A percentile compares a stretch with the other conserved stretches of the same genome.
These are phyloP conservation scores for Clanis bilineata DNA, from an alignment of 2,888 invertebrate species.

Conservation along the genomic window DNA sequence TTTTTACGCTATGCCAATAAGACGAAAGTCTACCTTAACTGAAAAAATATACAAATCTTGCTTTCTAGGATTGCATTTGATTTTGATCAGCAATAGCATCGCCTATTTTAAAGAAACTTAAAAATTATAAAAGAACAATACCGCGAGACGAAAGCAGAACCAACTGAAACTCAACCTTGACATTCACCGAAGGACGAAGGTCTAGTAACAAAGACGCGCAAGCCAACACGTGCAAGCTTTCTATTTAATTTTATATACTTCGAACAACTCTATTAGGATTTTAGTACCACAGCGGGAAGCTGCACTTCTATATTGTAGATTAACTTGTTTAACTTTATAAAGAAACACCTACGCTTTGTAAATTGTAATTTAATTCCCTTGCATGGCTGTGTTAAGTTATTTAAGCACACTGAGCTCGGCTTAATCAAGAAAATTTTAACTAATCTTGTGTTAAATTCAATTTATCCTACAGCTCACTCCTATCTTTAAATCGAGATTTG, in stretches of 20 bases:
- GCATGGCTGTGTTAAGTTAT: neutral
- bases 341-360: neutral
- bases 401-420: too few species aligned
- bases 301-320: slow-evolving; percentile 1
- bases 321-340: neutral
- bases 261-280: slow-evolving; percentile 15
- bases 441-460: too few species aligned
- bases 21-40: too few species aligned
- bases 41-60: too few species aligned
- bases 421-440: too few species aligned
- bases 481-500: too few species aligned
- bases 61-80: too few species aligned
- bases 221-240: slow-evolving; percentile 40
- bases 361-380: neutral
- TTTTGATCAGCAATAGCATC: neutral
- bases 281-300: neutral
- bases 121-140: neutral
- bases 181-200: slow-evolving; percentile 74
- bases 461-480: too few species aligned
- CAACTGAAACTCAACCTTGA: slow-evolving; percentile 54
- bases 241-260: slow-evolving; percentile 17
- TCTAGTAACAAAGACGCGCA: slow-evolving; percentile 51
- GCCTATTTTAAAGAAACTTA: too few species aligned
- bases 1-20: too few species aligned
- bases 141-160: slow-evolving; percentile 24